Evolutionary conservation across 64 coral and sea anemone genomes (phyloP).

Genomic region (Montipora sp.): DNA sequence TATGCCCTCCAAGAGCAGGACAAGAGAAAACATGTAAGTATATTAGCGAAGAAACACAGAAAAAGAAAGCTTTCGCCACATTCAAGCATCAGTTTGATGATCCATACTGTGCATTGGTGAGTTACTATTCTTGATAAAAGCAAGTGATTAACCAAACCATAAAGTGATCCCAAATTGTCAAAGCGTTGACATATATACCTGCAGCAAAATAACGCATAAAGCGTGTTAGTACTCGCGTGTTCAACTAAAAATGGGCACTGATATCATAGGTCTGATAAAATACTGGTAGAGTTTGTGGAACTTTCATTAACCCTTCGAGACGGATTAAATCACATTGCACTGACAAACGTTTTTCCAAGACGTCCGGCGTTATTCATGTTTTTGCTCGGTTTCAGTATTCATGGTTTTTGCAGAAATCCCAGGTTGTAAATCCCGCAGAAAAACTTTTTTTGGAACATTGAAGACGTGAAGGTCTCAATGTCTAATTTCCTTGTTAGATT

Average conservation of each 20-base stretch:
- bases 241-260: not conserved
- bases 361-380: too few relatives aligned
- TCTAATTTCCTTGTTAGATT: not conserved
- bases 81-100: too few relatives aligned
- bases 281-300: not conserved
- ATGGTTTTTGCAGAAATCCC: too few relatives aligned
- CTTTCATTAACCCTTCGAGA: not conserved
- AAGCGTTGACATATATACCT: not conserved
- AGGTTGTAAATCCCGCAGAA: too few relatives aligned
- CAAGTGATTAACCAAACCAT: not conserved
- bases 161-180: not conserved
- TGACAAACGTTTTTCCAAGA: too few relatives aligned
- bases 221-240: too few relatives aligned
- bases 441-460: not conserved
- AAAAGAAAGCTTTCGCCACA: not conserved
- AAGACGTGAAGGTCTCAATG: not conserved
- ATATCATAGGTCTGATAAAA: not conserved
- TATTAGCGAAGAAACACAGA: not conserved
- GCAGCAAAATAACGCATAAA: not conserved
- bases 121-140: not conserved
- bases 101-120: not conserved
- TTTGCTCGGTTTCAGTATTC: too few relatives aligned
- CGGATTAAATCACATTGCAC: not conserved
- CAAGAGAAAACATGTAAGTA: not conserved
- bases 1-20: conserved; percentile 4